These are phyloP conservation scores for Meandrusa payeni DNA, from an alignment of 2,888 invertebrate species.

Conservation along the genomic window DNA sequence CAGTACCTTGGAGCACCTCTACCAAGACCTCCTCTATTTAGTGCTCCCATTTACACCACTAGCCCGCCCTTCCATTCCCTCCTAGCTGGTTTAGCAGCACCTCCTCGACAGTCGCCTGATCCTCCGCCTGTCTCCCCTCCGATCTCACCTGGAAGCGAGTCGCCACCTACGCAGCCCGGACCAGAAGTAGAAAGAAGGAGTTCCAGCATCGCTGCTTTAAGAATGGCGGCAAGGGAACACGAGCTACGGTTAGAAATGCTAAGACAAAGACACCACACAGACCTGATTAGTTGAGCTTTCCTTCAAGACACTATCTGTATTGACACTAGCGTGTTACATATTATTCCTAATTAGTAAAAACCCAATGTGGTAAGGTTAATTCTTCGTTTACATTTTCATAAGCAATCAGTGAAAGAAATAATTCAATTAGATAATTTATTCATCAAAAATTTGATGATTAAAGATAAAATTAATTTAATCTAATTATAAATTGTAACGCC, in stretches of 20 bases:
- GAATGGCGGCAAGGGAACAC: conserved; percentile 94
- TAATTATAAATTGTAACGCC: too few species aligned
- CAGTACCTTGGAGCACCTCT: conserved; percentile 77
- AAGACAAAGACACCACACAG: conserved; percentile 87
- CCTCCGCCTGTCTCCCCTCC: conserved; percentile 78
- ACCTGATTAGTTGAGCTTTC: conserved; percentile 88
- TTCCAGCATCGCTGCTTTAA: conserved; percentile 92
- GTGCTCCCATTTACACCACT: conserved; percentile 85
- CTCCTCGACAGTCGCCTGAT: conserved; percentile 69
- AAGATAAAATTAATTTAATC: too few species aligned
- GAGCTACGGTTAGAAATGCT: conserved; percentile 91
- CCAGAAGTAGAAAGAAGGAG: conserved; percentile 91
- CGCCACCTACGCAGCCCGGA: conserved; percentile 71
- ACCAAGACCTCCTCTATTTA: conserved; percentile 75
- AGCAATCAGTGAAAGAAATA: too few species aligned
- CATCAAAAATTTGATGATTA: too few species aligned
- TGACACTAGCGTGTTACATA: too few species aligned
- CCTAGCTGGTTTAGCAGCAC: conserved; percentile 68
- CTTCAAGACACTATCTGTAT: background rate
- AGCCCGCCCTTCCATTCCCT: conserved; percentile 68
- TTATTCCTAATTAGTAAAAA: too few species aligned
- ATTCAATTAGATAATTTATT: too few species aligned
- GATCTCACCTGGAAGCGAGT: conserved; percentile 73
- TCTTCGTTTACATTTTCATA: too few species aligned
- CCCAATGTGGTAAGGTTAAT: too few species aligned